Base-by-base conservation (phyloP, 2,888 invertebrate species). In the Drosophila aldrichi region DNA sequence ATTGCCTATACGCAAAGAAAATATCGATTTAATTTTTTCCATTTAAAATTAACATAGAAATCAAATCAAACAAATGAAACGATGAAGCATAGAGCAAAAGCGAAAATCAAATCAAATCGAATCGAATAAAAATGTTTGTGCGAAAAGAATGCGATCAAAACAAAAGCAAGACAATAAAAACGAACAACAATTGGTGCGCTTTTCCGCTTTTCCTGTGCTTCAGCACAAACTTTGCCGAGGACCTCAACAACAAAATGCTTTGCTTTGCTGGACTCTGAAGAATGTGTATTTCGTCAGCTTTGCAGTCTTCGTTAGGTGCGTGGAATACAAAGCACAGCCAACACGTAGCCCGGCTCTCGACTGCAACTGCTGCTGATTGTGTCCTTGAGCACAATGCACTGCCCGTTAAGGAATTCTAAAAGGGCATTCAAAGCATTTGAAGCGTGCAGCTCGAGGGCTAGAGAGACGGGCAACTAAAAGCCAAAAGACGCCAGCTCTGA, bases 11-110 rank as follows among this genome's bases (percentile, higher is more conserved):
- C 44, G 44, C 22, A 25, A 22, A 16, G 25, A 20, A 51, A 54
- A 56, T 80, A 86, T 86, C 81, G 87, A 89, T 81, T 71, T 81
- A 78, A 58, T 72, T 68, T 77, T 18, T 18, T 20, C 54, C 67
- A 77, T 83, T 32, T 58, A 63, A 55, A 89, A 87, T 89, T 79
- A 87, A 87, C 79, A 87, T 89, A 74, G 68, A 74, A 87, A 80
- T 82, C 85, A 72, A 86, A 86, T 86, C 82, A 82, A 86, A 79
- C 71, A 77, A 84, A 79, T 44, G 62, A 67, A 69, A 70, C 54
- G 3, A 52, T 62, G 59, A 41, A 49, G n/a, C 40, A 25, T 18
- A 54, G 54, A 69, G 25, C 25, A 51, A 75, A 48, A 44, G 25
- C 29, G 38, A 55, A 56, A 68, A 44, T 72, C 49, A 63, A 79